phyloP scores from a whole-genome alignment of 2,113 vertebrate genomes.

The Chaenogobius annularis region DNA sequence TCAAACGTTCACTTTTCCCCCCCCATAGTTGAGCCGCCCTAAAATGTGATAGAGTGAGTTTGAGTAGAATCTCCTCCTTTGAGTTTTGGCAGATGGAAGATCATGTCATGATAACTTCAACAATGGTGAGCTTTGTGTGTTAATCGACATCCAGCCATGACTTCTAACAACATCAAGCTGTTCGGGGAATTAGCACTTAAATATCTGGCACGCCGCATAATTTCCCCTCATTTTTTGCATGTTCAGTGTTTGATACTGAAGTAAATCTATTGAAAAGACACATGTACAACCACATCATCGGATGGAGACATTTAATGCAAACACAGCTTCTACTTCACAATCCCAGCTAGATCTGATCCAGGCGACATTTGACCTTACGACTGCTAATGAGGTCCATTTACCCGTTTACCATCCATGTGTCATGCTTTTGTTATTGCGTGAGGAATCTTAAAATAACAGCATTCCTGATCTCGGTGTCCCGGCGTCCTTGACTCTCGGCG shows the following conservation, averaged over 20 bases:
- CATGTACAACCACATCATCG: neutral
- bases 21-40: neutral
- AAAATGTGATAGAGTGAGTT: neutral
- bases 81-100: neutral
- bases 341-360: neutral
- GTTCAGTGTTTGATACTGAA: neutral
- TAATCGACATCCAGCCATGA: neutral
- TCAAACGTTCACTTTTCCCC: too few species aligned
- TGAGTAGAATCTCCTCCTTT: too few species aligned
- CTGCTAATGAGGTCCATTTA: neutral
- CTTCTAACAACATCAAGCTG: neutral
- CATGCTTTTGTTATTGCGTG: neutral
- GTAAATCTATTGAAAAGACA: neutral
- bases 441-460: slow-evolving; percentile 6
- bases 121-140: neutral
- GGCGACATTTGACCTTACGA: neutral
- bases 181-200: too few species aligned
- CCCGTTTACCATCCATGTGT: neutral
- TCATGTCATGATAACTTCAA: neutral
- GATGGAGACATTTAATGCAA: too few species aligned
- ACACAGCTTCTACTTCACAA: neutral
- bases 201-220: neutral
- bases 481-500: slow-evolving; percentile 1
- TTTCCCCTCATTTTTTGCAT: neutral
- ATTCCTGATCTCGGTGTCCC: neutral